Base-by-base conservation (phyloP, 2,797 vertebrate species). In the Manis pentadactyla region DNA sequence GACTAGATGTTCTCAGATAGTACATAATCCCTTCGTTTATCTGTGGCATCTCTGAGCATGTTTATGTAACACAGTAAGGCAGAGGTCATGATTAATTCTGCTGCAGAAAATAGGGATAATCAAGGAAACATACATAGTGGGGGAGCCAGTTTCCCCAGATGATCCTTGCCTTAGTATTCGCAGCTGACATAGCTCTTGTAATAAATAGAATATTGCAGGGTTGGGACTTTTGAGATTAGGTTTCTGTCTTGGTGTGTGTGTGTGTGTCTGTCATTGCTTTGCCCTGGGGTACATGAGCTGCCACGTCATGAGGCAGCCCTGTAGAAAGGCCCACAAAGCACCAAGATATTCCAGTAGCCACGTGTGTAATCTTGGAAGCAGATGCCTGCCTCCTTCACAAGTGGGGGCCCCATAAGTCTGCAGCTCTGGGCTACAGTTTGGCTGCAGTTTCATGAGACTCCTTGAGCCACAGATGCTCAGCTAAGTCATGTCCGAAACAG, bases 91-190 rank as follows among this genome's bases (percentile, higher is more conserved):
- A 39, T 68, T 51, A 25, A 71, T 21, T 63, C 42, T 87, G 46
- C 12, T 69, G 17, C 31, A 18, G 19, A 61, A 77, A 73, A 55
- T 15, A 55, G 8, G 51, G 7, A 14, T 75, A 25, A 37, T 86
- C 23, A 23, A 1, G 29, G 4, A 88, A 53, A 1, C 0, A 15
- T 17, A 23, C 1, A 9, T 4, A 55, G 1, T 21, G 13, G 18
- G 14, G 17, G 1, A 51, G 6, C 4, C 39, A 75, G 39, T 18
- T 42, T 59, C 34, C 37, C 39, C 11, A 64, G 42, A 17, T 17
- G 49, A n/a, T 12, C 29, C 29, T 39, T 7, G 15, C 37, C 9
- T 53, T 77, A 55, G 29, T 29, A 42, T 31, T 63, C 53, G 73
- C 27, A 29, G 5, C 13, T 53, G 31, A 5, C 3, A 0, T 29